Evolutionary conservation across 1,140 invertebrate genomes (phyloP).

Genomic region (Monochamus saltuarius): DNA sequence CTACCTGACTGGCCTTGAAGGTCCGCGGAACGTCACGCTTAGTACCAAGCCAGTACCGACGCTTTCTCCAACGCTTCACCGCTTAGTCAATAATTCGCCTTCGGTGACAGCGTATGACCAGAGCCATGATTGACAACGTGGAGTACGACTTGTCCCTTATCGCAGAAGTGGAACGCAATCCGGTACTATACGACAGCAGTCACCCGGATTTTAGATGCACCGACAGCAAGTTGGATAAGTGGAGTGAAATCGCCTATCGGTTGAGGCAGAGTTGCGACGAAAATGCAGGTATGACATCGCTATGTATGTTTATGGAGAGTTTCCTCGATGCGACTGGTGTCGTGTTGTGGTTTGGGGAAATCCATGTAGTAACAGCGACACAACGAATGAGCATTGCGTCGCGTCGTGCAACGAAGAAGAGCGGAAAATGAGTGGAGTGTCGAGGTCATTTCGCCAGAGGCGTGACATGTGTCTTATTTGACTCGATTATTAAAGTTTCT

Average conservation of each 20-base stretch:
- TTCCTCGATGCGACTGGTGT: no score
- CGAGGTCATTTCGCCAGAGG: no score
- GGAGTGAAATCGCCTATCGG: constrained; percentile 9
- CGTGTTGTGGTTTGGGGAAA: no score
- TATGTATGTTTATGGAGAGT: no score
- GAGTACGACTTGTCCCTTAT: constrained; percentile 16
- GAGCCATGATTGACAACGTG: neutral
- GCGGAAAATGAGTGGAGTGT: no score
- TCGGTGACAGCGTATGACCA: neutral
- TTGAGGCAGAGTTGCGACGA: constrained; percentile 11
- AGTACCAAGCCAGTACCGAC: constrained; percentile 1
- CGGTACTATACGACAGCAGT: constrained; percentile 9
- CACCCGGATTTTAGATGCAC: constrained; percentile 14
- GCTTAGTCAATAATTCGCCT: constrained; percentile 9
- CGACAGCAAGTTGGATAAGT: neutral
- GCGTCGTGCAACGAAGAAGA: no score
- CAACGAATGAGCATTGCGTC: no score
- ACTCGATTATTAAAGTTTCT: no score
- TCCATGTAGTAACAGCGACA: no score
- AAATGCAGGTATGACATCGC: neutral
- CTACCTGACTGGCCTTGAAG: no score
- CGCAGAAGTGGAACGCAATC: constrained; percentile 9
- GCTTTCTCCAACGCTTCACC: constrained; percentile 13
- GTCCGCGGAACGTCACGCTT: no score
- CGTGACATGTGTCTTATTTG: no score